These are phyloP conservation scores for Heterodera schachtii DNA, from an alignment of 1,140 invertebrate species.

Conservation along the genomic window DNA sequence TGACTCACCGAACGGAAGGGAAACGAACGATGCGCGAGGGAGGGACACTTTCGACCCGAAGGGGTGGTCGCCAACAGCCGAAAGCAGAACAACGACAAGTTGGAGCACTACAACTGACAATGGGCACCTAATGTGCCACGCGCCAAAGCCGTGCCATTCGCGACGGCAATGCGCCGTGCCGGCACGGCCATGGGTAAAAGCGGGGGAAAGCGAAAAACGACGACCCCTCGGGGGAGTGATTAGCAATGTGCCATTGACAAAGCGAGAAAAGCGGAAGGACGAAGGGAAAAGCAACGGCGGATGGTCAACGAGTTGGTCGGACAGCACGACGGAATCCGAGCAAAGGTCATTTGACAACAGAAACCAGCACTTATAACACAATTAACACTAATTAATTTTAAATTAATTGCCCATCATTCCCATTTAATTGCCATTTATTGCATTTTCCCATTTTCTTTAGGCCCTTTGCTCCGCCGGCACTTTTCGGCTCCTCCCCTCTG, in stretches of 20 bases:
- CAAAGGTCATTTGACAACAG: not conserved
- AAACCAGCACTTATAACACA: too few relatives aligned
- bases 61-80: not conserved
- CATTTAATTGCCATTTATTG: too few relatives aligned
- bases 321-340: not conserved
- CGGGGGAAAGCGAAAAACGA: not conserved
- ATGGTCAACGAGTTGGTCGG: not conserved
- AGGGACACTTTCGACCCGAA: not conserved
- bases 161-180: not conserved
- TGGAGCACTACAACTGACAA: not conserved
- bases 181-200: not conserved
- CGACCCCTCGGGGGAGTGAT: not conserved
- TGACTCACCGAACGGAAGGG: not conserved
- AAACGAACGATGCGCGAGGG: not conserved
- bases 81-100: not conserved
- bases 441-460: too few relatives aligned
- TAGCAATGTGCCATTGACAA: not conserved
- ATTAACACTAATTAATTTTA: too few relatives aligned
- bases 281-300: not conserved
- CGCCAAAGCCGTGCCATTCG: not conserved
- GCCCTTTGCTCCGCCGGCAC: not conserved
- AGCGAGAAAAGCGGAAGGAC: not conserved
- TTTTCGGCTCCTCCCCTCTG: not conserved
- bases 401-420: not conserved
- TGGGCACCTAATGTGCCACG: not conserved